Base-by-base conservation (phyloP, 1,140 invertebrate genomes). In the Solenopsis invicta region DNA sequence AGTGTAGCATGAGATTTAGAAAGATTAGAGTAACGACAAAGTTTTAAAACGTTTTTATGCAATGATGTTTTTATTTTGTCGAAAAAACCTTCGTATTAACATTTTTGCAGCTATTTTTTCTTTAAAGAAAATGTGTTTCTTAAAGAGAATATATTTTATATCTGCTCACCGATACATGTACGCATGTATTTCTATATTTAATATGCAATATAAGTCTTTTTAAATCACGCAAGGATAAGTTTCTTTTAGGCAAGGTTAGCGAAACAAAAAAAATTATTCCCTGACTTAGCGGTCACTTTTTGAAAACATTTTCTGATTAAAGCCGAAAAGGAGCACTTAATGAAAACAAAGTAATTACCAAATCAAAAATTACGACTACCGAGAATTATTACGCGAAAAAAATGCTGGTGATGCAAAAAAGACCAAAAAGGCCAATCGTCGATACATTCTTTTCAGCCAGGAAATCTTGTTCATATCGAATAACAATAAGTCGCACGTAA, bases 401-500 rank as follows among this genome's bases (percentile, higher is more conserved):
- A 72, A 72, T 72, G 0, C 4, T 66, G n/a, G n/a, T 41, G 10
- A 37, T 37, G 16, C 56, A 37, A 64, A 18, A 37, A 62, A 8
- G 24, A 6, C 12, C 1, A 37, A 66, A 37, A 34, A 62, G n/a
- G n/a, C n/a, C n/a, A n/a, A 62, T 66, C 6, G 18, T 69, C 41
- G 9, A 12, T 41, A 41, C 0, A 41, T 69, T 69, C 3, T 52
- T 16, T 52, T 41, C 5, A 3, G 2, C 5, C 37, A 16, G 24
- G 5, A 72, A 24, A 4, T 50, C 12, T 4, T 50, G n/a, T 50
- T 2, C 13, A 41, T 56, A 41, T 56, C 72, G 34, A 75, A 45
- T 45, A 61, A 62, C 37, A 48, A 66, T 75, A 34, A 41, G 12
- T 37, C 16, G 72, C 21, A 24, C 59, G 5, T 48, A 81, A 62